Conservation (phyloP, 2,888 invertebrate genomes). For the Xylocampa areola region DNA sequence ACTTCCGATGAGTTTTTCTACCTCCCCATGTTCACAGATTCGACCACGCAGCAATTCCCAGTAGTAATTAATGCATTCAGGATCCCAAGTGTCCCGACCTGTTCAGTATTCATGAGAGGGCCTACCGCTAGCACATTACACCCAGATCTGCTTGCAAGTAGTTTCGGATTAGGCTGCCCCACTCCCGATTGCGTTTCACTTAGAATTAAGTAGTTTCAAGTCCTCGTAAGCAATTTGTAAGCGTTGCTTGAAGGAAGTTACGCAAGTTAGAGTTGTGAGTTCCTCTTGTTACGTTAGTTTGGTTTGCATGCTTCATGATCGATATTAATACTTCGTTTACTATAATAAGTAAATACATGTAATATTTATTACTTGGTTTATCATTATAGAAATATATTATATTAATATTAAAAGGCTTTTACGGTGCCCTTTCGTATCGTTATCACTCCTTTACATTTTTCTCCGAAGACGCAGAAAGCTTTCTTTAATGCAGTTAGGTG, state of each 20-base stretch:
- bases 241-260: conserved; percentile 60
- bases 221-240: conserved; percentile 71
- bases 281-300: conserved; percentile 30
- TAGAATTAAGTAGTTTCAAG: conserved; percentile 74
- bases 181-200: conserved; percentile 73
- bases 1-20: conserved; percentile 33
- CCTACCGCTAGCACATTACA: conserved; percentile 76
- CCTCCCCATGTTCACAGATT: conserved; percentile 41
- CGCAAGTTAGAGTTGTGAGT: conserved; percentile 49
- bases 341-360: conserved; percentile 7
- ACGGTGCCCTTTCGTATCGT: no score
- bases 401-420: no score
- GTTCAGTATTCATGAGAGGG: conserved; percentile 85
- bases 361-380: neutral
- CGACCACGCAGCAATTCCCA: conserved; percentile 49
- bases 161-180: conserved; percentile 81
- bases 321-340: conserved; percentile 12
- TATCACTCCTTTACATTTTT: no score
- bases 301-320: conserved; percentile 9
- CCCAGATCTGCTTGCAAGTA: conserved; percentile 81
- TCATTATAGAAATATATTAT: no score
- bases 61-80: conserved; percentile 65
- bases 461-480: no score
- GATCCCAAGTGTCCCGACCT: conserved; percentile 59
- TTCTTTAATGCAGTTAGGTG: no score